A percentile compares a stretch with the other conserved stretches of the same genome.
Evolutionary conservation across 1,140 invertebrate species (phyloP).

Genomic region (Tetraneura akinire): DNA sequence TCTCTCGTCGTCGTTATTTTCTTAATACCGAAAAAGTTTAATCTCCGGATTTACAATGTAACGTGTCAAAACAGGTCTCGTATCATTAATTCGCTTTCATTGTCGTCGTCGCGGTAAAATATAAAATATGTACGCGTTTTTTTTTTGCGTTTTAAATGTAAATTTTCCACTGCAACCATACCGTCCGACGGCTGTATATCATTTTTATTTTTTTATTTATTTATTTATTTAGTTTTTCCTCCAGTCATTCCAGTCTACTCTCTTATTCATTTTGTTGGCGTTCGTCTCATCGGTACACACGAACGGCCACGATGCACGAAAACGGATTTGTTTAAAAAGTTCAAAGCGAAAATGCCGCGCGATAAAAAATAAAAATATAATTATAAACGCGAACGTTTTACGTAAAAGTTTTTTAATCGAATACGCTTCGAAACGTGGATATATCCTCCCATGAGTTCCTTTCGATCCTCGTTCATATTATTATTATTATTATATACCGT

Average conservation of each 20-base stretch:
- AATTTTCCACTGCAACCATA: neutral
- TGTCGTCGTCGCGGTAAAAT: conserved; percentile 17
- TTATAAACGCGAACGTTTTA: conserved; percentile 8
- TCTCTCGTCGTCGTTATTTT: no score
- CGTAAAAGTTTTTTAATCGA: neutral
- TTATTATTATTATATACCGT: no score
- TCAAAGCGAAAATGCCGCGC: neutral
- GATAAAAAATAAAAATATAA: conserved; percentile 20
- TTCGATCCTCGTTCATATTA: neutral
- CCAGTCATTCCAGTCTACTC: neutral
- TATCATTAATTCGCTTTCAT: conserved; percentile 29
- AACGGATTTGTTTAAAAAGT: conserved; percentile 3
- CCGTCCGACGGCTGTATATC: neutral
- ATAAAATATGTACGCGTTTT: neutral
- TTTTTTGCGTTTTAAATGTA: conserved; percentile 18
- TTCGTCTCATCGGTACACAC: no score
- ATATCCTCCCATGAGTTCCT: neutral
- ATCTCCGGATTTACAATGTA: conserved; percentile 34
- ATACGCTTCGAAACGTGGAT: neutral
- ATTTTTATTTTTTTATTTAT: conserved; percentile 13
- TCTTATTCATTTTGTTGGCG: no score
- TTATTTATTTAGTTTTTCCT: no score
- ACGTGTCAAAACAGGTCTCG: conserved; percentile 36
- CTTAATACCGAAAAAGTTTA: conserved; percentile 22
- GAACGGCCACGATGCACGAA: neutral